Evolutionary conservation across 2,113 vertebrate species (phyloP), one percentile per base, ranked within the genome.

Genomic region (Otis tarda): DNA sequence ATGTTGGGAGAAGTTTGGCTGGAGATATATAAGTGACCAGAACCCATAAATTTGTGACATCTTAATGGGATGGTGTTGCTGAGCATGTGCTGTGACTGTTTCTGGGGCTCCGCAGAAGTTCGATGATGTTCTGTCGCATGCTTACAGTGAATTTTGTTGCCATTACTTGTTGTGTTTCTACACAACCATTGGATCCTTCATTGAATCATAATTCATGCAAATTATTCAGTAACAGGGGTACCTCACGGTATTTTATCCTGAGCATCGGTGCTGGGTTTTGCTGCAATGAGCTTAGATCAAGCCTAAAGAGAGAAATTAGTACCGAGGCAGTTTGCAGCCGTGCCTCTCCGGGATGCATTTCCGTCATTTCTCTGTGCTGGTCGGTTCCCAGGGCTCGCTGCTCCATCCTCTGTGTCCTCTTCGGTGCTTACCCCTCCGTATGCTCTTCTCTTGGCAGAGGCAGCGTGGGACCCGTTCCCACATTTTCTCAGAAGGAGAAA

Each of bases 381-480:
- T 77, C 0, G 1, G 63, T 82, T 88, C 53, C 78, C 67, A 87
- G 90, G 45, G 33, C 52, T 89, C 0, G 0, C 41, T 56, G 70
- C 22, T 85, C 49, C 35, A 35, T 6, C 49, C 53, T 74, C 60
- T 7, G 53, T 50, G 79, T 50, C 16, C 56, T 83, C 7, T 49
- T 86, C 4, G 0, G 7, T 31, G 7, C n/a, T 73, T 49, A 35
- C 41, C 27, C 23, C 65, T 84, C 81, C 1, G 6, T 2, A 4
- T 0, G 0, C 53, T 56, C 35, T 10, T 14, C 82, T 37, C 4
- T 57, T 2, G 3, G 68, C 68, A 31, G 37, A 74, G 28, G 83
- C 77, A 35, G 14, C 20, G 8, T 18, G 73, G 80, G 37, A 52
- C 24, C 0, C 0, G 23, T 92, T 95, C 83, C 83, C 81, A 91